A percentile compares a stretch with the other conserved stretches of the same genome.
phyloP scores from a whole-genome alignment of 2,797 vertebrate genomes.

The Gouania willdenowi region DNA sequence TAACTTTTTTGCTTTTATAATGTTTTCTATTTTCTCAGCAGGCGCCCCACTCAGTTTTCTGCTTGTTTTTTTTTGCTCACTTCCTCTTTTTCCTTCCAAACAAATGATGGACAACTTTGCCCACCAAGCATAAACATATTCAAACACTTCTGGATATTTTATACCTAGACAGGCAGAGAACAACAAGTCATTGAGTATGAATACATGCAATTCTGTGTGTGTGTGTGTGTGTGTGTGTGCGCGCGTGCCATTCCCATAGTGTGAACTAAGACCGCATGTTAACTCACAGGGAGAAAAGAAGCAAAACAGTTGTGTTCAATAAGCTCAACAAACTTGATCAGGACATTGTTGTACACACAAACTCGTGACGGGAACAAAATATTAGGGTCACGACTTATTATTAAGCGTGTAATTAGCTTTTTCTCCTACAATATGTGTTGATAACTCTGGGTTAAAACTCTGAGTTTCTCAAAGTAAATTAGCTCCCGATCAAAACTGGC shows the following conservation, averaged over 20 bases:
- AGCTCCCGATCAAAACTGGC: no score
- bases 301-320: background rate
- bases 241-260: conserved; percentile 7
- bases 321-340: background rate
- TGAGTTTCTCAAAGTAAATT: no score
- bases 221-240: background rate
- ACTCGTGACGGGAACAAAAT: background rate
- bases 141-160: conserved; percentile 38
- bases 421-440: no score
- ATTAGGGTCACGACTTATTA: no score
- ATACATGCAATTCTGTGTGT: no score
- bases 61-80: conserved; percentile 2
- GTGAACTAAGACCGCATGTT: no score
- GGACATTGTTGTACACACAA: background rate
- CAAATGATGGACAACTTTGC: conserved; percentile 28
- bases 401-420: no score
- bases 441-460: no score
- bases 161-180: conserved; percentile 35
- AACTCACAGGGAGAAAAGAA: no score
- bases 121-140: conserved; percentile 30
- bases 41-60: conserved; percentile 1
- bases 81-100: no score
- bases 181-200: conserved; percentile 37
- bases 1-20: background rate
- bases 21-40: conserved; percentile 21